Conservation (phyloP, 64 coral and sea anemone genomes). For the Acropora tenuis region DNA sequence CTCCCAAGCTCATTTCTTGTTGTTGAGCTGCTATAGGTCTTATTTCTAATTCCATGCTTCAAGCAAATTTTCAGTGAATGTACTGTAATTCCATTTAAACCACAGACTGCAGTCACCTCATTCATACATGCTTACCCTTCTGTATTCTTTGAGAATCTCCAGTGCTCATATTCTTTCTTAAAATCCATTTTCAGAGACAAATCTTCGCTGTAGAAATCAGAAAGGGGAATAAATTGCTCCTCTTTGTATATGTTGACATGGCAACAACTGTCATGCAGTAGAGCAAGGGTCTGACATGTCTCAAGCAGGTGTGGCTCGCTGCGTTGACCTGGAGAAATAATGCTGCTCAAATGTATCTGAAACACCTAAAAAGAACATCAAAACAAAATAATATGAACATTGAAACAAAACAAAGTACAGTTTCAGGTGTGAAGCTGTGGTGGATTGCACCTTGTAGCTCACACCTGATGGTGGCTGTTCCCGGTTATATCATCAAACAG, state of each 20-base stretch:
- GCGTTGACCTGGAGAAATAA: slow-evolving; percentile 68
- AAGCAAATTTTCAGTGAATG: too few relatives aligned
- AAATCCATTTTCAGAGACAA: slow-evolving; percentile 94
- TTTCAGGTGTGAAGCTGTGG: too few relatives aligned
- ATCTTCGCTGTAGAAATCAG: slow-evolving; percentile 93
- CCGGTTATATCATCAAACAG: too few relatives aligned
- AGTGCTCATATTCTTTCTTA: slow-evolving; percentile 95
- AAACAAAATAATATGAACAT: too few relatives aligned
- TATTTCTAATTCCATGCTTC: too few relatives aligned
- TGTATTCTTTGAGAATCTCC: slow-evolving; percentile 39
- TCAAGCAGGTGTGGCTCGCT: slow-evolving; percentile 73
- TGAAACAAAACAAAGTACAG: too few relatives aligned
- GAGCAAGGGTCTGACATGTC: slow-evolving; percentile 61
- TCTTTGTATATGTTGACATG: neutral
- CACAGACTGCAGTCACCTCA: too few relatives aligned
- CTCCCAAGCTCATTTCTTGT: too few relatives aligned
- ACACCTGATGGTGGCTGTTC: too few relatives aligned
- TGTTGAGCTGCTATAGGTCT: too few relatives aligned
- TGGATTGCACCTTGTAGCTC: too few relatives aligned
- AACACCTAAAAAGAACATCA: slow-evolving; percentile 41
- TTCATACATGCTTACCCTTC: slow-evolving; percentile 5
- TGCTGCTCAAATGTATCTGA: slow-evolving; percentile 66
- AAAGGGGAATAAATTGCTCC: slow-evolving; percentile 53
- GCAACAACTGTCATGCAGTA: slow-evolving; percentile 65
- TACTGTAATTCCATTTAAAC: too few relatives aligned